Evolutionary conservation across 2,797 vertebrate genomes (phyloP).

Genomic region (Ataeniobius toweri): DNA sequence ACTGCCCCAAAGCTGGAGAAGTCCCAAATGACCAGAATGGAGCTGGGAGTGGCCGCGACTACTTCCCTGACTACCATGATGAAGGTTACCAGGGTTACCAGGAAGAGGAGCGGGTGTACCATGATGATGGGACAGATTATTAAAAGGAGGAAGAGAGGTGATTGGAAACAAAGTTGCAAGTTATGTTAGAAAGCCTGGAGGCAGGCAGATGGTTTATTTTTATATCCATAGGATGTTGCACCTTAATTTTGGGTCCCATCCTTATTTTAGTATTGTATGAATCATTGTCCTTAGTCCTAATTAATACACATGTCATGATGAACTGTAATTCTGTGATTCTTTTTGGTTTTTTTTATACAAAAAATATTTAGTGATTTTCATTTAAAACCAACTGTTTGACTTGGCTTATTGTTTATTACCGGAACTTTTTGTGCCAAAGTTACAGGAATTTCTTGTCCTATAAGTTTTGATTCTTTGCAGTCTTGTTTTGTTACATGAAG

Average conservation of each 20-base stretch:
- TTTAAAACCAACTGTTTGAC: conserved; percentile 35
- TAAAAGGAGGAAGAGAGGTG: conserved; percentile 41
- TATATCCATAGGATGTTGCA: conserved; percentile 46
- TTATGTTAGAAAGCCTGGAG: conserved; percentile 32
- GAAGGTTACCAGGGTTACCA: conserved; percentile 82
- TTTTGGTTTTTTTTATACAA: conserved; percentile 55
- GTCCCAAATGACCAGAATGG: conserved; percentile 58
- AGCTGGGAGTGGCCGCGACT: conserved; percentile 48
- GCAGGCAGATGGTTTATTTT: conserved; percentile 49
- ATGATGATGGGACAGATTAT: conserved; percentile 79
- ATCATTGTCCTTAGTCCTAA: conserved; percentile 37
- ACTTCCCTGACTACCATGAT: conserved; percentile 76
- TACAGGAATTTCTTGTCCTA: not conserved
- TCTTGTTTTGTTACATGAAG: not conserved
- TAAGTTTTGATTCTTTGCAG: not conserved
- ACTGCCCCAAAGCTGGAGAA: conserved; percentile 84
- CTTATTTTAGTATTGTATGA: conserved; percentile 57
- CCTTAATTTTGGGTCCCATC: conserved; percentile 29
- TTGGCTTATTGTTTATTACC: conserved; percentile 42
- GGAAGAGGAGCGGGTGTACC: conserved; percentile 80
- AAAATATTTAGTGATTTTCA: conserved; percentile 38
- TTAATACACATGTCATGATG: conserved; percentile 69
- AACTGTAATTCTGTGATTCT: conserved; percentile 52
- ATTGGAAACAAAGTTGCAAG: conserved; percentile 22
- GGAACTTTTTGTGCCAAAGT: conserved; percentile 58